A percentile compares a stretch with the other conserved stretches of the same genome.
Evolutionary conservation across 2,113 vertebrate species (phyloP).

Genomic region (Oreochromis niloticus): DNA sequence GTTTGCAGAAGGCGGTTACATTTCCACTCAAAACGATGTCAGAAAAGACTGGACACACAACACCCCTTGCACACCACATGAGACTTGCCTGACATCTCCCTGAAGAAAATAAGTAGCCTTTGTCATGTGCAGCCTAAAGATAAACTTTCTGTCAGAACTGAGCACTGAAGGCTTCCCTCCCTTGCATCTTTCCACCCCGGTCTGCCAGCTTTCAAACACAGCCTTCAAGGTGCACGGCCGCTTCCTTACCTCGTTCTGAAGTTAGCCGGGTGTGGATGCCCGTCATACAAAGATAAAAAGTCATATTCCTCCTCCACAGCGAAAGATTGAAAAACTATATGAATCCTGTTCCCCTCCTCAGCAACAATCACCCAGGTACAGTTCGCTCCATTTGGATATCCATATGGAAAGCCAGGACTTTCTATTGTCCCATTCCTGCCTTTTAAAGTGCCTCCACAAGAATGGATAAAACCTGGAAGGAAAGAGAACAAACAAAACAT

Average conservation of each 20-base stretch:
- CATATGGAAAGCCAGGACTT: constrained; percentile 97
- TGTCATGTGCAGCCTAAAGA: constrained; percentile 38
- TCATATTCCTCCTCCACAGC: constrained; percentile 99
- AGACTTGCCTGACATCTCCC: not conserved
- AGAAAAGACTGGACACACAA: not conserved
- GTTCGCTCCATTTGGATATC: constrained; percentile 99
- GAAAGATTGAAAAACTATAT: constrained; percentile 98
- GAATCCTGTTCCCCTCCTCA: constrained; percentile 93
- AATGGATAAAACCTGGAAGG: constrained; percentile 91
- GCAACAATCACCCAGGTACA: constrained; percentile 98
- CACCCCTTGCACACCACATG: not conserved
- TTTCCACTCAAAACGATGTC: not conserved
- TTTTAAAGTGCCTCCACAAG: constrained; percentile 96
- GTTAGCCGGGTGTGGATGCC: constrained; percentile 92
- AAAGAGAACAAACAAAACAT: constrained; percentile 22
- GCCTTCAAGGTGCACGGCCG: not conserved
- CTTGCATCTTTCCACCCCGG: not conserved
- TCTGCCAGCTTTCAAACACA: constrained; percentile 2
- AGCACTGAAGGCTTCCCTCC: not conserved
- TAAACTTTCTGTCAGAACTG: constrained; percentile 3
- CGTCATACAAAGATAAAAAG: constrained; percentile 97
- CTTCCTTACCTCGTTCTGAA: constrained; percentile 89
- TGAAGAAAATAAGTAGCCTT: constrained; percentile 18
- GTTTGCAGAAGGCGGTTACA: not conserved
- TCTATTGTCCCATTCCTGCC: constrained; percentile 97